Evolutionary conservation across 2,113 vertebrate genomes (phyloP), one percentile per base, ranked within the genome.

Genomic region (Thymallus thymallus): DNA sequence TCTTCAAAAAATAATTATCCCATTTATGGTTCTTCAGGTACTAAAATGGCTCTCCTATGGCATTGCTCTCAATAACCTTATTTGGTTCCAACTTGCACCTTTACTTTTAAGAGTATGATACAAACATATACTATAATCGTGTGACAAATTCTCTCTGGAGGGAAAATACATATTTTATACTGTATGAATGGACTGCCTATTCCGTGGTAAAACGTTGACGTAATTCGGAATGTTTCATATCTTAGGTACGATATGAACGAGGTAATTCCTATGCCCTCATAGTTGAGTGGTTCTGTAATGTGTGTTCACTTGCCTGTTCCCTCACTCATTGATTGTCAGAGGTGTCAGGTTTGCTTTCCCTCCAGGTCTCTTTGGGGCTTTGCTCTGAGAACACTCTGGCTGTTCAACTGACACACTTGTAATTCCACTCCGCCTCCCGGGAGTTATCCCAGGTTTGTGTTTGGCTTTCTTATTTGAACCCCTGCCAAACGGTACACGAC

Each of bases 351-450:
- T 90, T 71, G 35, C 77, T 74, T 81, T 81, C 18, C 71, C 80
- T 81, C 63, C 63, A 79, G 76, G 84, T 86, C 81, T 80, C 77
- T 51, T 83, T 56, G 81, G 68, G 48, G 48, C 56, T 60, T 22
- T 60, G 48, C 46, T n/a, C 32, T 80, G 68, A 82, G 76, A 77
- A 83, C 85, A 77, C 46, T 68, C 75, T 1, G 2, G 72, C 78
- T 72, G 77, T 87, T 90, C 75, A 87, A 79, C 82, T 86, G 87
- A 89, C 81, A 82, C 82, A 76, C 76, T 74, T 80, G 74, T 79
- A 82, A 80, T 82, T 74, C 76, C 79, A 55, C 35, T 41, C 35
- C 9, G 35, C 75, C 80, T 74, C 81, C 71, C n/a, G 76, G 75
- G 83, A 82, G 55, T 46, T 71, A 71, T 32, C 64, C 56, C 0